These are phyloP conservation scores for Atractosteus spatula DNA, from an alignment of 2,113 vertebrate genomes.

Conservation along the genomic window DNA sequence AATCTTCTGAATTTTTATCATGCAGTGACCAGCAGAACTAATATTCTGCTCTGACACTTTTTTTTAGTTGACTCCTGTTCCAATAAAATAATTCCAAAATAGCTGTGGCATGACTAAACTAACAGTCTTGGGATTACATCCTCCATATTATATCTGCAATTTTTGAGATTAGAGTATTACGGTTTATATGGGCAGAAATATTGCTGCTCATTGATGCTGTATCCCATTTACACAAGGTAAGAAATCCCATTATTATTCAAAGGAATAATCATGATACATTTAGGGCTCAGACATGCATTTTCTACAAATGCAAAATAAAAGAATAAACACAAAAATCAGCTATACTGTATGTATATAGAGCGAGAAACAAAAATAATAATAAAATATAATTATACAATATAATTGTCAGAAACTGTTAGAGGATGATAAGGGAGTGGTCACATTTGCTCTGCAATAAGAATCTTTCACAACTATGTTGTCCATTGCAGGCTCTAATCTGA, in stretches of 20 bases:
- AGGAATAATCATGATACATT: too few species aligned
- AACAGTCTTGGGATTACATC: not conserved
- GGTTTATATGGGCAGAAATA: constrained; percentile 19
- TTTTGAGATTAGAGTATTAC: constrained; percentile 8
- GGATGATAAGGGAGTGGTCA: not conserved
- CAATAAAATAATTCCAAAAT: constrained; percentile 17
- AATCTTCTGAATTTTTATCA: not conserved
- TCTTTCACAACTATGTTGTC: not conserved
- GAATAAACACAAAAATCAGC: not conserved
- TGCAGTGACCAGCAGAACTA: constrained; percentile 5
- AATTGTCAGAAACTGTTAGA: not conserved
- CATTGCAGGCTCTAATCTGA: not conserved
- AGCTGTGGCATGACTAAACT: constrained; percentile 11
- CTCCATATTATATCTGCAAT: constrained; percentile 9
- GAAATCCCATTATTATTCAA: not conserved
- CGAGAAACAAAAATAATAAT: too few species aligned
- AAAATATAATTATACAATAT: too few species aligned
- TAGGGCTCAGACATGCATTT: too few species aligned
- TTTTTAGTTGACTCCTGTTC: constrained; percentile 7
- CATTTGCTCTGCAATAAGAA: not conserved
- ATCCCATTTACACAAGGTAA: not conserved
- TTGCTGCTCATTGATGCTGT: not conserved
- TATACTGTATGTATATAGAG: too few species aligned
- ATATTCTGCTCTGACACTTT: constrained; percentile 7
- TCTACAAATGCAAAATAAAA: not conserved